A percentile compares a stretch with the other conserved stretches of the same genome.
These are phyloP conservation scores for Quadroppia sp. DNA, from an alignment of 2,888 invertebrate genomes.

Conservation along the genomic window DNA sequence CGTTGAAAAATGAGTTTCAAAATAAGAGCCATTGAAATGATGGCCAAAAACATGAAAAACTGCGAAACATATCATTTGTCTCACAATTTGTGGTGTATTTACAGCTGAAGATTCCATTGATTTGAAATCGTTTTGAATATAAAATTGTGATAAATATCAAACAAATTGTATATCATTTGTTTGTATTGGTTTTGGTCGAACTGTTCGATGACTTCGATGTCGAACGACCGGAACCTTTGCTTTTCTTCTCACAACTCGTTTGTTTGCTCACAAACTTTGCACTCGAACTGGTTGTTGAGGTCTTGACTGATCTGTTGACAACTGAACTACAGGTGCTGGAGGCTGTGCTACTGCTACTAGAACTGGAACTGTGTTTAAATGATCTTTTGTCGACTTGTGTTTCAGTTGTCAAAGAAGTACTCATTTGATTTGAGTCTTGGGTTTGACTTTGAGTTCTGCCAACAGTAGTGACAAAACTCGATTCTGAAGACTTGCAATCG, in stretches of 20 bases:
- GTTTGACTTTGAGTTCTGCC: not conserved
- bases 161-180: slow-evolving; percentile 3
- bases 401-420: not conserved
- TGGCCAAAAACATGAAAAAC: not conserved
- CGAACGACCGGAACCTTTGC: slow-evolving; percentile 7
- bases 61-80: too few relatives aligned
- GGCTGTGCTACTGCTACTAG: not conserved
- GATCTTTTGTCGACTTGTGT: not conserved
- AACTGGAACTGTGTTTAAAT: slow-evolving; percentile 24
- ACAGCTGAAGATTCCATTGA: not conserved
- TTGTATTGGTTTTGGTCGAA: slow-evolving; percentile 18
- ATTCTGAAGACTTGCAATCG: not conserved
- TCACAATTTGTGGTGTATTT: not conserved
- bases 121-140: not conserved
- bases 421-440: not conserved
- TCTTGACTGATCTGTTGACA: not conserved
- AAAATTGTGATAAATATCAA: not conserved
- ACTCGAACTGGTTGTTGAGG: not conserved
- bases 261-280: slow-evolving; percentile 21
- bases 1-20: not conserved
- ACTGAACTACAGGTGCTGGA: slow-evolving; percentile 22
- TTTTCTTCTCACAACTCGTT: slow-evolving; percentile 4
- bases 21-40: not conserved
- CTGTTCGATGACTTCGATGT: not conserved
- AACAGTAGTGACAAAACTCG: not conserved